These are phyloP conservation scores for Scalopus aquaticus DNA, from an alignment of 2,113 vertebrate species.

Conservation along the genomic window DNA sequence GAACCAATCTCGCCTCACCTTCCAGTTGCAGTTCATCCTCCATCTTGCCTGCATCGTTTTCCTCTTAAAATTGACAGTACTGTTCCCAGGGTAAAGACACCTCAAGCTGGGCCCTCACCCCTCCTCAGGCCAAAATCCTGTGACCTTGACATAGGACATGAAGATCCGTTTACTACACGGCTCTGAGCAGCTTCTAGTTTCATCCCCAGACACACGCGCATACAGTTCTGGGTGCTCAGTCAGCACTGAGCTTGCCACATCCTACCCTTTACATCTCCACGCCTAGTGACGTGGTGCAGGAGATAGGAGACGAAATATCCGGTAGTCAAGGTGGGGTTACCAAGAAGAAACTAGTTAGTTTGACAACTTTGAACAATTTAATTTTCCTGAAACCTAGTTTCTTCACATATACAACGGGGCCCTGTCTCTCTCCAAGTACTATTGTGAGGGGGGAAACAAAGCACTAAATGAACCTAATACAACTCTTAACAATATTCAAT, in stretches of 20 bases:
- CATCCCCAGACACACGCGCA: neutral
- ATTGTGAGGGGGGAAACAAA: neutral
- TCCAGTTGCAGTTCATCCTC: neutral
- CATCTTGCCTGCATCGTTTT: neutral
- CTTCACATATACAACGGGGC: neutral
- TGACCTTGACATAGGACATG: neutral
- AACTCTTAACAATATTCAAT: neutral
- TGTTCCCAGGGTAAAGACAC: neutral
- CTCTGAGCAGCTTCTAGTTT: neutral
- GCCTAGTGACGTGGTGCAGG: neutral
- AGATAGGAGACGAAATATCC: neutral
- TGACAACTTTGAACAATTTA: neutral
- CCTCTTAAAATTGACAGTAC: neutral
- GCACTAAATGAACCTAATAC: neutral
- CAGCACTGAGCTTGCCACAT: too few relatives aligned
- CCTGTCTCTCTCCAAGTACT: neutral
- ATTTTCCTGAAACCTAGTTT: conserved; percentile 18
- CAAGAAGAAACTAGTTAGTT: neutral
- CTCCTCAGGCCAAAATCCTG: neutral
- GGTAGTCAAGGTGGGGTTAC: neutral
- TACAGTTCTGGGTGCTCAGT: neutral
- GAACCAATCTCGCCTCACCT: neutral
- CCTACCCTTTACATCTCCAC: neutral
- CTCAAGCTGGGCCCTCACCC: neutral
- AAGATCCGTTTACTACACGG: neutral